Conservation (phyloP, 2,888 invertebrate species). For the Neoascia interrupta region DNA sequence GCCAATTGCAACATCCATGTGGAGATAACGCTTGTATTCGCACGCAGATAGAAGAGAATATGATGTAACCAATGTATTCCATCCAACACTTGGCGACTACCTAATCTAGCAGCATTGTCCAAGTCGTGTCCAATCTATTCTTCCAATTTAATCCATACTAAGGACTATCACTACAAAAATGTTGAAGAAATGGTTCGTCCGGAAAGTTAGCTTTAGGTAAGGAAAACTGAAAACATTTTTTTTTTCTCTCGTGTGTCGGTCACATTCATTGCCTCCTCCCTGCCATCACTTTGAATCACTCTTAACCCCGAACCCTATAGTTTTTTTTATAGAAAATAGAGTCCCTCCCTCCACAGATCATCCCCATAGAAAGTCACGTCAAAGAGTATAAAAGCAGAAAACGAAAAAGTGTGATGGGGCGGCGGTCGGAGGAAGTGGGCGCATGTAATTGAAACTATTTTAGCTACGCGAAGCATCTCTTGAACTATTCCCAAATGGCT, state of each 20-base stretch:
- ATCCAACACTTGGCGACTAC: constrained; percentile 30
- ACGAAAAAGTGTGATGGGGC: constrained; percentile 21
- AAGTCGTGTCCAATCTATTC: constrained; percentile 13
- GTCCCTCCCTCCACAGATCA: neutral
- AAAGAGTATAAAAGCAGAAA: constrained; percentile 8
- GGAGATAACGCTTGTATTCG: too few species aligned
- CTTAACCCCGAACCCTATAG: constrained; percentile 10
- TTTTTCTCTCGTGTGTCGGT: neutral
- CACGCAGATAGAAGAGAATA: too few species aligned
- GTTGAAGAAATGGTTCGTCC: constrained; percentile 78
- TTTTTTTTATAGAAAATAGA: neutral
- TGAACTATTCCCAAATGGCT: constrained; percentile 50
- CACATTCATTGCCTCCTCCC: neutral
- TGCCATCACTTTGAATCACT: neutral
- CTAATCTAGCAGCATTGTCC: neutral
- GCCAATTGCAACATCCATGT: constrained; percentile 4
- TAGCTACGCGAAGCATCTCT: constrained; percentile 52
- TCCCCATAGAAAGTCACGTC: constrained; percentile 2
- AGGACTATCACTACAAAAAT: constrained; percentile 70
- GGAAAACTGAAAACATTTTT: constrained; percentile 31
- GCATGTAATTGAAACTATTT: constrained; percentile 41
- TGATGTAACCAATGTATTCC: constrained; percentile 51
- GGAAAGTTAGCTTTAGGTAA: constrained; percentile 79
- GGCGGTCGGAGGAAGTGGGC: neutral
- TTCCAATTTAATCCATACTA: constrained; percentile 33